A percentile compares a stretch with the other conserved stretches of the same genome.
phyloP scores from a whole-genome alignment of 2,797 vertebrate genomes.

The Columba guinea region DNA sequence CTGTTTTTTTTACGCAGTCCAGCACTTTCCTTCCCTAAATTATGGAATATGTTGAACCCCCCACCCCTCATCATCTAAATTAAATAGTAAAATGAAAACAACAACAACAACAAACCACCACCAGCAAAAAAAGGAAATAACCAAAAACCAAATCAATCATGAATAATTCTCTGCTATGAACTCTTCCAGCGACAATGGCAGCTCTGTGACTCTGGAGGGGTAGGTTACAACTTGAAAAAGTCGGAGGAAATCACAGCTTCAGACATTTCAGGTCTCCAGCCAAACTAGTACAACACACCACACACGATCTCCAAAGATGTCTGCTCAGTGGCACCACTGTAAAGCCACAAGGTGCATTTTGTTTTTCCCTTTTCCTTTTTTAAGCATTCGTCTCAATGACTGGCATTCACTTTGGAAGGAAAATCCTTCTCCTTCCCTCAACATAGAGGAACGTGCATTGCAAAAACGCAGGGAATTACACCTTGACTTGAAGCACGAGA shows the following conservation, averaged over 20 bases:
- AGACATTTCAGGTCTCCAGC: neutral
- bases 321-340: neutral
- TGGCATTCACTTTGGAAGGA: neutral
- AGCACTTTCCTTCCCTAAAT: neutral
- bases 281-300: neutral
- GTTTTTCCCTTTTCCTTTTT: neutral
- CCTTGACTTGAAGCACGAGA: neutral
- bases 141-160: neutral
- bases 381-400: neutral
- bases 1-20: neutral
- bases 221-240: neutral
- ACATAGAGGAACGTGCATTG: fast-evolving
- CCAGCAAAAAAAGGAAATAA: neutral
- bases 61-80: neutral
- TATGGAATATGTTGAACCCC: neutral
- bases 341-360: neutral
- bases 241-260: neutral
- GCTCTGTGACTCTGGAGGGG: neutral
- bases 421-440: neutral
- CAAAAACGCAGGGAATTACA: neutral
- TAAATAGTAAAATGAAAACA: neutral
- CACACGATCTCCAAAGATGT: neutral
- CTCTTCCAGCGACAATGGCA: neutral
- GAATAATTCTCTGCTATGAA: neutral
- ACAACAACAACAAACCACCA: too few species aligned